These are phyloP conservation scores for Caenorhabditis sp. DNA, from an alignment of 2,888 invertebrate genomes.

Conservation along the genomic window DNA sequence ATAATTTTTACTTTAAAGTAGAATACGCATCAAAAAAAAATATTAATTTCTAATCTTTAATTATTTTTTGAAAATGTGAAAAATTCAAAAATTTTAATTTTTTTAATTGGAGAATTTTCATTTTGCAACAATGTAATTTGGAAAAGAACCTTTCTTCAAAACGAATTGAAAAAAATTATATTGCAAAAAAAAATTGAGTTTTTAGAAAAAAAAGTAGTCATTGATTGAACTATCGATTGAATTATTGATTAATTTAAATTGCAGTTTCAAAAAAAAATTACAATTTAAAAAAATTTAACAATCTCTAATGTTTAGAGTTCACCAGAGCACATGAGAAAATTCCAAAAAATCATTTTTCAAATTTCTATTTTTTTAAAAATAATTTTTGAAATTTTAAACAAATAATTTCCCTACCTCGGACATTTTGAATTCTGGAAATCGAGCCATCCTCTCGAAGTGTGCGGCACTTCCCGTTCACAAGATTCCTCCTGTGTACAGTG, in stretches of 20 bases:
- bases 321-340: too few relatives aligned
- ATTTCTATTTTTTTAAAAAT: neutral
- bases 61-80: too few relatives aligned
- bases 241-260: too few relatives aligned
- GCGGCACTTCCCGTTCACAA: constrained; percentile 69
- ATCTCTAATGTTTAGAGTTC: too few relatives aligned
- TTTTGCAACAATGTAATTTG: neutral
- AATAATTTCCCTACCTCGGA: constrained; percentile 64
- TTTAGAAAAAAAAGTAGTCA: too few relatives aligned
- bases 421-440: constrained; percentile 72
- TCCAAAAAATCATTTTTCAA: constrained; percentile 5
- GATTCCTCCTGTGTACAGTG: constrained; percentile 70
- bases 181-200: constrained; percentile 2
- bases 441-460: constrained; percentile 71
- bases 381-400: neutral
- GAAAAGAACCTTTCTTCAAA: neutral
- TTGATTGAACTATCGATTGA: too few relatives aligned
- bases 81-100: neutral
- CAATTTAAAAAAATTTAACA: too few relatives aligned
- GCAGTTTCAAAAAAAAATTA: too few relatives aligned
- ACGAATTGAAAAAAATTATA: neutral
- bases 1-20: too few relatives aligned
- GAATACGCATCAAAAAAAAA: too few relatives aligned
- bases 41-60: too few relatives aligned
- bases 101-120: neutral